Evolutionary conservation across 2,797 vertebrate genomes (phyloP).

Genomic region (Falco novaeseelandiae): DNA sequence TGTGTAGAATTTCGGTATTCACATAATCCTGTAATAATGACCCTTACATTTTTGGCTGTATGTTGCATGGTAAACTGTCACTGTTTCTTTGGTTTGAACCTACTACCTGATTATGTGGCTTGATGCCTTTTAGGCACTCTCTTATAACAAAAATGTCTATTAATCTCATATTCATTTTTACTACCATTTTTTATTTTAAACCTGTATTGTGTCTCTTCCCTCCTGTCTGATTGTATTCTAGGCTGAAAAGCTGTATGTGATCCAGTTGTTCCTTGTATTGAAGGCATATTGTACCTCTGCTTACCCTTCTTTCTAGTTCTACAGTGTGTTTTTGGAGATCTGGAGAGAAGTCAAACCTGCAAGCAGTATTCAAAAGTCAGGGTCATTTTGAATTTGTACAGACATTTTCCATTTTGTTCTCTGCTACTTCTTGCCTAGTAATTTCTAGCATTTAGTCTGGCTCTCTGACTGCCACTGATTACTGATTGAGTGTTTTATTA

Average conservation of each 20-base stretch:
- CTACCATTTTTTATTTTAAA: not conserved
- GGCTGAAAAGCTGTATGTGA: not conserved
- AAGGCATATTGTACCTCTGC: not conserved
- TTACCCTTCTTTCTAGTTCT: not conserved
- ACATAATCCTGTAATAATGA: not conserved
- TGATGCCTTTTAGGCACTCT: not conserved
- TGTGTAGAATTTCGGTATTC: not conserved
- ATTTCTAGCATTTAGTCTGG: not conserved
- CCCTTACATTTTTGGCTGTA: not conserved
- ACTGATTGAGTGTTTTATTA: not conserved
- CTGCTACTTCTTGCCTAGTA: not conserved
- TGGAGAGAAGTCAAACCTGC: not conserved
- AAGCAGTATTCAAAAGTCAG: not conserved
- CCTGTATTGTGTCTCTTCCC: not conserved
- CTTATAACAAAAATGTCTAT: not conserved
- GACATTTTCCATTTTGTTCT: not conserved
- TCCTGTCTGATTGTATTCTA: not conserved
- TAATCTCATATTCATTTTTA: not conserved
- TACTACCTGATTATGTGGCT: not conserved
- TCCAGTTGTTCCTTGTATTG: not conserved
- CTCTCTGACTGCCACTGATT: not conserved
- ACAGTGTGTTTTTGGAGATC: not conserved
- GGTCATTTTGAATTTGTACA: not conserved
- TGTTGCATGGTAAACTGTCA: rapidly evolving
- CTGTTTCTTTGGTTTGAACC: not conserved